Conservation (phyloP, 2,888 invertebrate genomes). For the Chloromyia formosa region DNA sequence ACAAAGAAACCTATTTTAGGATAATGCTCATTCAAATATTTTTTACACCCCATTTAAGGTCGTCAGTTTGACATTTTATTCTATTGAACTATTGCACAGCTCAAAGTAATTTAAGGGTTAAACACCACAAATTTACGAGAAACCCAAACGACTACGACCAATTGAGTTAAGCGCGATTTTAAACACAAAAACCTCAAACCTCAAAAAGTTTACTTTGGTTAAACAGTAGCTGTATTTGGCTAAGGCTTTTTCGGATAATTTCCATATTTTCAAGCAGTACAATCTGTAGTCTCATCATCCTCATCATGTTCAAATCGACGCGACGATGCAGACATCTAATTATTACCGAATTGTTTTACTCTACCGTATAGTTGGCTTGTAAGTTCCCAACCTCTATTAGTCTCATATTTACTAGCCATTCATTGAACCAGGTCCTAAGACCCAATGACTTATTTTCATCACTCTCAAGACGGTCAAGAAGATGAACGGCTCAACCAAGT, state of each 20-base stretch:
- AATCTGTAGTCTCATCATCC: conserved; percentile 1
- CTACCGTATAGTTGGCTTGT: background rate
- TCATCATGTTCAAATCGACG: background rate
- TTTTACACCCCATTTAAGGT: too few relatives aligned
- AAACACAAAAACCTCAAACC: conserved; percentile 24
- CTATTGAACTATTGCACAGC: too few relatives aligned
- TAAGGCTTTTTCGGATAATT: conserved; percentile 44
- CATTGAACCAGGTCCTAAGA: background rate
- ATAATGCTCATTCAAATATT: too few relatives aligned
- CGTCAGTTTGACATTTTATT: too few relatives aligned
- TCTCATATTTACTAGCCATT: background rate
- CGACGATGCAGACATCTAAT: background rate
- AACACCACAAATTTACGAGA: background rate
- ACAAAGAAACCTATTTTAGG: too few relatives aligned
- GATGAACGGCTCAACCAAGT: background rate
- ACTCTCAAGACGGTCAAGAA: conserved; percentile 12
- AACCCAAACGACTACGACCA: conserved; percentile 36
- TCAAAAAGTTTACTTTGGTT: conserved; percentile 46
- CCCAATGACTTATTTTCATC: conserved; percentile 34
- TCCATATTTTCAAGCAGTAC: conserved; percentile 36
- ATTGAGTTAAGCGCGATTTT: conserved; percentile 46
- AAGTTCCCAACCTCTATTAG: background rate
- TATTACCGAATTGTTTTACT: background rate
- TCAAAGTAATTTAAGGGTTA: background rate
- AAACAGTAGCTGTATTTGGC: conserved; percentile 47